These are phyloP conservation scores for Oopsacas minuta DNA, from an alignment of 37 sponge, comb jelly and placozoan genomes.

Conservation along the genomic window DNA sequence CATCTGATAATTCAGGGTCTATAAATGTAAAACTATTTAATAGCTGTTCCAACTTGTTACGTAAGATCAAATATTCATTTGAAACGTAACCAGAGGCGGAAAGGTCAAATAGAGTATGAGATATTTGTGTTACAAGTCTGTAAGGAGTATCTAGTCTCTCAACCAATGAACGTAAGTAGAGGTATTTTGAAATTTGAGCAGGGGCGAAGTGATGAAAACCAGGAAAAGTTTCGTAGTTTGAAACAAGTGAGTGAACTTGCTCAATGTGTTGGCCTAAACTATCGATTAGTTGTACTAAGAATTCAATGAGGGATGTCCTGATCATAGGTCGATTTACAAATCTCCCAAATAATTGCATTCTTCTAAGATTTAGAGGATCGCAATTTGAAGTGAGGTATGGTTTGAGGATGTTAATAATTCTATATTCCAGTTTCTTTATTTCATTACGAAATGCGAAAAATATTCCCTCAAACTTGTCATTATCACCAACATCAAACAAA, in stretches of 20 bases:
- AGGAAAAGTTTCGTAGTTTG: not conserved
- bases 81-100: not conserved
- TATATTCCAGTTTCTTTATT: not conserved
- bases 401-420: conserved; percentile 1
- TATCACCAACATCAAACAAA: not conserved
- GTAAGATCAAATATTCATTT: not conserved
- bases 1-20: not conserved
- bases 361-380: not conserved
- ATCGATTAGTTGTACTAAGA: not conserved
- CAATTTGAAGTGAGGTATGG: not conserved
- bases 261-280: not conserved
- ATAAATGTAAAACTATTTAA: not conserved
- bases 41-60: not conserved
- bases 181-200: not conserved
- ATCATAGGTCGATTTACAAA: not conserved
- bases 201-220: conserved; percentile 9
- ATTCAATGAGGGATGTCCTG: not conserved
- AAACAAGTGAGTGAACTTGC: not conserved
- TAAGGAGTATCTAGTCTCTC: not conserved
- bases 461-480: not conserved
- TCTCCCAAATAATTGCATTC: not conserved
- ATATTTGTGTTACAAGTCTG: not conserved
- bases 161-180: not conserved
- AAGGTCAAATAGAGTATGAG: not conserved
- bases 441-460: conserved; percentile 16